Evolutionary conservation across 2,888 invertebrate species (phyloP), one percentile per base, ranked within the genome.

Genomic region (Phrixothrix hirtus): DNA sequence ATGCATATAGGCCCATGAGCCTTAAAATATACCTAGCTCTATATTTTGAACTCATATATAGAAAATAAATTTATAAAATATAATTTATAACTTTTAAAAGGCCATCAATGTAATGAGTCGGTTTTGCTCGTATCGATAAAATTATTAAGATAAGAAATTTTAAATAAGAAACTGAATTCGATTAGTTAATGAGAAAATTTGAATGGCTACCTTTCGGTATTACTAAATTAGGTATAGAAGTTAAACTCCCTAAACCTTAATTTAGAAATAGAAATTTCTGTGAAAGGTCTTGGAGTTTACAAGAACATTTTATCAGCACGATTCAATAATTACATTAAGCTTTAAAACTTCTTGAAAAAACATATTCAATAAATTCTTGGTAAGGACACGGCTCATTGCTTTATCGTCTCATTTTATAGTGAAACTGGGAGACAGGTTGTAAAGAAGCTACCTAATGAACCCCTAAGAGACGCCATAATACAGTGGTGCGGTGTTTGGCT

Each of bases 381-480:
- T 7, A 12, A 31, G 11, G 7, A 7, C 12, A 3, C 7, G 3
- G n/a, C 13, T 21, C 35, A 17, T 39, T 47, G 37, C 32, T 27
- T 34, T 17, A 16, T 39, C 42, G 29, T 42, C 32, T 41, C 38
- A 21, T 32, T 38, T 30, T 9, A 27, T 26, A 39, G 11, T 49
- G 41, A 45, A 51, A 16, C 11, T 29, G 17, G 39, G 21, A 16
- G 27, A 43, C 15, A 43, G 38, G 45, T 35, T 45, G 51, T 45
- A 51, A 51, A 51, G 55, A 56, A 54, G 51, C 51, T 39, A 54
- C 57, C 51, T 59, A 59, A 59, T 57, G 57, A 59, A 54, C 53
- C 56, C 41, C 53, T 50, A 59, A 59, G 44, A 46, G 48, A 54
- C 27, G 44, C 38, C 52, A 52, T 59, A 59, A 59, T 59, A 43